These are phyloP conservation scores for Myotis daubentonii DNA, from an alignment of 2,797 vertebrate species.

Conservation along the genomic window DNA sequence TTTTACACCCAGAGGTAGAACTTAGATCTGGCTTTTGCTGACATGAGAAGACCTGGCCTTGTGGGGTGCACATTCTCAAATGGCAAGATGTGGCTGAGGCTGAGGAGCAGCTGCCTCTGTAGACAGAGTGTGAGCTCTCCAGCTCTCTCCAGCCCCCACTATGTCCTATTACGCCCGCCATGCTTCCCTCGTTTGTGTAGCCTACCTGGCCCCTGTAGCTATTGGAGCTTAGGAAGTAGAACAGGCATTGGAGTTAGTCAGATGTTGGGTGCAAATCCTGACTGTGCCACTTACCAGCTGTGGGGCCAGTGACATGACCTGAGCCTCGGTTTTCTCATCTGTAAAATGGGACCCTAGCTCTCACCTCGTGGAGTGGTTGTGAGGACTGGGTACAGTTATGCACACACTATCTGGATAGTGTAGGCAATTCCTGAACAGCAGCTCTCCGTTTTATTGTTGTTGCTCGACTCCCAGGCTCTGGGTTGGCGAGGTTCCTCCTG, in stretches of 20 bases:
- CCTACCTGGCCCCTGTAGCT: background rate
- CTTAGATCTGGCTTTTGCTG: background rate
- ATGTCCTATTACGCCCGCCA: rapidly evolving
- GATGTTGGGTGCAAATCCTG: background rate
- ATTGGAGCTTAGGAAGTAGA: background rate
- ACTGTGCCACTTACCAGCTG: background rate
- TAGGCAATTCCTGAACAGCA: background rate
- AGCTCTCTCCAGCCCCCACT: background rate
- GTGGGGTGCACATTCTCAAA: rapidly evolving
- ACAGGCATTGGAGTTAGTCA: background rate
- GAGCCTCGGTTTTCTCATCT: background rate
- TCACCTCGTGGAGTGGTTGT: background rate
- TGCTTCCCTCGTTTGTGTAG: background rate
- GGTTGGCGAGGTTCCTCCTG: background rate
- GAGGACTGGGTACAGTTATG: background rate
- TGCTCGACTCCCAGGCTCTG: background rate
- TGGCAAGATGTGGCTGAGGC: background rate
- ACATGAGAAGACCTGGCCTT: background rate
- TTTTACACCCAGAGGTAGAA: background rate
- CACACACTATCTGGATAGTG: background rate
- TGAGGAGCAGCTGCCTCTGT: background rate
- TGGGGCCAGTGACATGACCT: background rate
- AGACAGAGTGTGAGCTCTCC: rapidly evolving
- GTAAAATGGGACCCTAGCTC: background rate
- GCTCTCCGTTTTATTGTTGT: background rate